These are phyloP conservation scores for Calosoma granatense DNA, from an alignment of 1,140 invertebrate species.

Conservation along the genomic window DNA sequence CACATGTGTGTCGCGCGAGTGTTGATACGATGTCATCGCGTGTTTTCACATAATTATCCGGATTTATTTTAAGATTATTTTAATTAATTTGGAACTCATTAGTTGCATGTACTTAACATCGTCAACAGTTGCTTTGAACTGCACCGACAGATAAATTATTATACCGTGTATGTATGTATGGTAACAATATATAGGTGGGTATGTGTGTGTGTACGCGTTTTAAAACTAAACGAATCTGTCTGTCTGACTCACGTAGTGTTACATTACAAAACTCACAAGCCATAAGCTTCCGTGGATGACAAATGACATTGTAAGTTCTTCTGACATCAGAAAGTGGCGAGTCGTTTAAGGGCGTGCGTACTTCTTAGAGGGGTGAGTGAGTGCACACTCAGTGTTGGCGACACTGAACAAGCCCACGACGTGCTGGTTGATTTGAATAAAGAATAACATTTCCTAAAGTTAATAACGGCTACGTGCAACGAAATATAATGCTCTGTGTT, in stretches of 20 bases:
- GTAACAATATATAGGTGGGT: no score
- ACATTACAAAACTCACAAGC: background rate
- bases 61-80: background rate
- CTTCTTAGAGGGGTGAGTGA: no score
- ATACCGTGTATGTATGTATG: no score
- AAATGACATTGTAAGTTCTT: conserved; percentile 27
- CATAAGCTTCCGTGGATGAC: conserved; percentile 21
- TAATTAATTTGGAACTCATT: conserved; percentile 1
- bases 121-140: no score
- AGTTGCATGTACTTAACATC: no score
- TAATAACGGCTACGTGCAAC: conserved; percentile 35
- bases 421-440: conserved; percentile 31
- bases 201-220: no score
- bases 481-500: conserved; percentile 29
- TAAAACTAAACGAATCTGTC: no score
- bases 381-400: background rate
- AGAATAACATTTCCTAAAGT: conserved; percentile 33
- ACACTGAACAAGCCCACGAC: no score
- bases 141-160: no score
- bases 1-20: background rate
- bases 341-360: conserved; percentile 7
- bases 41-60: background rate
- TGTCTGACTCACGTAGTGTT: no score
- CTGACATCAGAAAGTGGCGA: conserved; percentile 15
- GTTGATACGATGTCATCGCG: background rate